A percentile compares a stretch with the other conserved stretches of the same genome.
phyloP scores from a whole-genome alignment of 2,113 vertebrate species.

The Nothoprocta perdicaria region DNA sequence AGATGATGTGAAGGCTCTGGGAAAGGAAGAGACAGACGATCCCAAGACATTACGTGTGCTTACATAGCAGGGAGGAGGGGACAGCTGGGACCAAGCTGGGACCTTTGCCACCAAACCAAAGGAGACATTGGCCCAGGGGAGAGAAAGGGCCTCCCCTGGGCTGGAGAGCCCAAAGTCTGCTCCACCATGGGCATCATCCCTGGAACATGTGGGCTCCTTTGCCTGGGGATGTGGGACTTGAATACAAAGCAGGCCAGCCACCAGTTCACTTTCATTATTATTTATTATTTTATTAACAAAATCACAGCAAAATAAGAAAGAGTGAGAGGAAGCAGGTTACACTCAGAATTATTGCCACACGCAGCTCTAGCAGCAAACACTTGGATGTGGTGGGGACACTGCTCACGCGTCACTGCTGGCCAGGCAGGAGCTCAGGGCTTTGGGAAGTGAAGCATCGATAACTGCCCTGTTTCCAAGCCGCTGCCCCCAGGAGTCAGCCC shows the following conservation, averaged over 20 bases:
- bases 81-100: background rate
- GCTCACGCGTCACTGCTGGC: background rate
- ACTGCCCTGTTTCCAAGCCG: background rate
- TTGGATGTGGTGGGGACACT: rapidly evolving
- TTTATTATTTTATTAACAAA: conserved; percentile 40
- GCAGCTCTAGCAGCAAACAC: conserved; percentile 35
- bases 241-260: rapidly evolving
- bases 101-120: background rate
- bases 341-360: background rate
- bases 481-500: background rate
- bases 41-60: rapidly evolving
- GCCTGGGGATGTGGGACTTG: background rate
- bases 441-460: background rate
- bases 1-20: background rate
- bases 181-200: background rate
- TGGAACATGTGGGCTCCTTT: background rate
- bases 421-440: rapidly evolving
- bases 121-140: background rate
- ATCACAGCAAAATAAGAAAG: background rate
- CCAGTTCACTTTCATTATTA: background rate
- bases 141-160: background rate
- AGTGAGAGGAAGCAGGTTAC: background rate
- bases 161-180: background rate
- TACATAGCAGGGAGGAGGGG: background rate
- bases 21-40: background rate